A percentile compares a stretch with the other conserved stretches of the same genome.
Conservation (phyloP, 2,113 vertebrate genomes). For the Prunella himalayana region DNA sequence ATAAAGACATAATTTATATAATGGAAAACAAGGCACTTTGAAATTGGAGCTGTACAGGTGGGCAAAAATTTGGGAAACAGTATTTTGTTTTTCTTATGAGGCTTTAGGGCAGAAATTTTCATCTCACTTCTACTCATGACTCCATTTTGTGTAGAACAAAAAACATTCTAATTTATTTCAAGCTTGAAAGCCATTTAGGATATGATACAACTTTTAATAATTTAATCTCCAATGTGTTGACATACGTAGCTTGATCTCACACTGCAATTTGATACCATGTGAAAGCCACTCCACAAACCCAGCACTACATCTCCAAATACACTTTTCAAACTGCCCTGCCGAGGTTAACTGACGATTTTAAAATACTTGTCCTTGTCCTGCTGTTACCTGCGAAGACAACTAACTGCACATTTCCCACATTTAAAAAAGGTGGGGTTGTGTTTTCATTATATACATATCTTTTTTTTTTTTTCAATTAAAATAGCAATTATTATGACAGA, state of each 20-base stretch:
- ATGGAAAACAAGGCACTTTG: neutral
- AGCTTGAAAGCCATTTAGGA: neutral
- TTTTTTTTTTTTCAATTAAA: neutral
- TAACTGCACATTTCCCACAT: neutral
- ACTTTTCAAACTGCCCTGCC: neutral
- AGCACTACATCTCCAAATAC: neutral
- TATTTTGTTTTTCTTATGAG: neutral
- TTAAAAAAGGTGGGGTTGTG: fast-evolving
- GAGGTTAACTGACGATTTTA: neutral
- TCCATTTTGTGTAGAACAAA: neutral
- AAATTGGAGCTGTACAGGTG: neutral
- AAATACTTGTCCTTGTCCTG: neutral
- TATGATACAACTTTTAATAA: neutral
- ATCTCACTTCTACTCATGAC: neutral
- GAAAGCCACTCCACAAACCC: neutral
- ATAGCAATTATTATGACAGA: neutral
- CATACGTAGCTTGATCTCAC: neutral
- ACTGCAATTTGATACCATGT: neutral
- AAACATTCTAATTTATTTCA: neutral
- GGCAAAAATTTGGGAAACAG: neutral
- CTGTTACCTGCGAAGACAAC: neutral
- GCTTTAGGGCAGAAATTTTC: neutral
- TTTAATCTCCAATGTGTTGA: neutral
- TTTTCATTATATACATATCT: neutral
- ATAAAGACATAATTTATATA: neutral